These are phyloP conservation scores for Anoplopoma fimbria DNA, from an alignment of 2,113 vertebrate genomes.

Conservation along the genomic window DNA sequence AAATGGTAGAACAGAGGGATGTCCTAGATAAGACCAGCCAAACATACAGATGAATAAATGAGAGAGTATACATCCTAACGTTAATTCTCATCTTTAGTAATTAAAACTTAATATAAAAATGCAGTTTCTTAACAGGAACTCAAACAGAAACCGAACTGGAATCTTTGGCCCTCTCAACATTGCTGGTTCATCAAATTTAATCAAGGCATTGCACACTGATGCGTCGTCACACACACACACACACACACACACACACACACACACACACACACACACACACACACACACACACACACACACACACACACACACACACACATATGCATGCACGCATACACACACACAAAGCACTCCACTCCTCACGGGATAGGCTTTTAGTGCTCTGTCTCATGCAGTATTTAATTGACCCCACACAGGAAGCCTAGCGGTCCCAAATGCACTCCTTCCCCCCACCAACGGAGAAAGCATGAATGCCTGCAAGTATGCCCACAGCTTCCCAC, in stretches of 20 bases:
- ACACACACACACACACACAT: slow-evolving; percentile 32
- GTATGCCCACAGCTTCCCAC: slow-evolving; percentile 69
- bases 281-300: slow-evolving; percentile 27
- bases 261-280: slow-evolving; percentile 46
- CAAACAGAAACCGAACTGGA: slow-evolving; percentile 52
- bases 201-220: slow-evolving; percentile 80
- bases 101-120: slow-evolving; percentile 5
- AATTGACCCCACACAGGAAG: slow-evolving; percentile 87
- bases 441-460: slow-evolving; percentile 69
- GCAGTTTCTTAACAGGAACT: slow-evolving; percentile 43
- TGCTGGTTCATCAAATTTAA: slow-evolving; percentile 85
- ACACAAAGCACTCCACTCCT: slow-evolving; percentile 81
- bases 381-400: slow-evolving; percentile 89
- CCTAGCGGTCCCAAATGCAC: slow-evolving; percentile 84
- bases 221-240: slow-evolving; percentile 54
- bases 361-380: slow-evolving; percentile 86
- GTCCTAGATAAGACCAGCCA: slow-evolving; percentile 21
- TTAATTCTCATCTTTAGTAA: slow-evolving; percentile 9
- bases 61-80: not conserved
- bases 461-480: slow-evolving; percentile 66
- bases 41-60: slow-evolving; percentile 15
- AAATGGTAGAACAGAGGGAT: not conserved
- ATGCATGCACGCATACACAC: slow-evolving; percentile 42
- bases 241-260: slow-evolving; percentile 32
- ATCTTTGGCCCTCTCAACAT: slow-evolving; percentile 68